Base-by-base conservation (phyloP, 2,797 vertebrate genomes). In the Gobio occitaniae region DNA sequence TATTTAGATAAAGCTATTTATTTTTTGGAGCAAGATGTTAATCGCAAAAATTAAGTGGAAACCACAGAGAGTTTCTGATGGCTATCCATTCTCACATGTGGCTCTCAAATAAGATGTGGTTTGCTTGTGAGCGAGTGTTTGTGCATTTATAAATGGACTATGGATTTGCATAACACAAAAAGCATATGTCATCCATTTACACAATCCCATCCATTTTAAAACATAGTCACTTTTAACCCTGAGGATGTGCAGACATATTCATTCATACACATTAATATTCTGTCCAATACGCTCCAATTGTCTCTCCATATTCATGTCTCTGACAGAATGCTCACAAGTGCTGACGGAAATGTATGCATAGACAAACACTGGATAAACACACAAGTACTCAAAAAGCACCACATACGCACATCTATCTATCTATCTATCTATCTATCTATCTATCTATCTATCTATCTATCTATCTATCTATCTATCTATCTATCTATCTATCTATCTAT, bases 201-300 rank as follows among this genome's bases (percentile, higher is more conserved):
- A 65, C 11, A 48, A 2, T 48, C 69, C 17, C 72, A 68, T 52
- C 21, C 17, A 44, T 68, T 56, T 44, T 52, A 52, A 80, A 66
- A 41, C 41, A 48, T 6, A 77, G 21, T 6, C 52, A 69, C 41
- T 52, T 48, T 41, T 63, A 50, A 61, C 71, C 86, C 78, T 84
- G 82, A 87, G 86, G 29, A 47, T 77, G 68, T 65, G 70, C 48
- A 77, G 15, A 70, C 61, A 72, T 65, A 63, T 68, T 56, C 66
- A 63, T 68, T 56, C 66, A 59, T 59, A 7, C 50, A 36, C 32
- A 2, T 21, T 8, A 50, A 84, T 38, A 32, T 54, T 41, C n/a
- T 32, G 25, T 65, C 61, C 59, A 13, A 63, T 38, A 44, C 84
- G 6, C 15, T 29, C 11, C n/a, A 56, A 29, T 54, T 38, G 70